Conservation (phyloP, 2,797 vertebrate genomes). For the Sternarchorhynchus goeldii region DNA sequence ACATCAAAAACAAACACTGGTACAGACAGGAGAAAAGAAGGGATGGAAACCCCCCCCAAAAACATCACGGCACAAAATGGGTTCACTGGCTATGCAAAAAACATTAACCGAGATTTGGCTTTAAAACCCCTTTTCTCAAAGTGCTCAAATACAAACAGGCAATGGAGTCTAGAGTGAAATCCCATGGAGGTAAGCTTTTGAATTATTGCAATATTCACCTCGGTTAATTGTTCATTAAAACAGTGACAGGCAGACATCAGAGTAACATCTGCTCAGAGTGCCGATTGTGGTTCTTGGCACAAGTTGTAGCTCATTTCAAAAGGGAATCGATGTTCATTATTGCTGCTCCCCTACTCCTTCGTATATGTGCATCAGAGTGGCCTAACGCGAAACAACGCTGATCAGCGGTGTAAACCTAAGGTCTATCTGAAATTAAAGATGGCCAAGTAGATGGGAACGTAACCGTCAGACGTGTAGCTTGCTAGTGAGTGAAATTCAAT, state of each 20-base stretch:
- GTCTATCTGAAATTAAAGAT: constrained; percentile 17
- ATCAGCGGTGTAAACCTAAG: neutral
- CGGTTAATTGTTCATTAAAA: neutral
- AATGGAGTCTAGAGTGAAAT: no score
- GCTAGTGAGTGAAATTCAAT: neutral
- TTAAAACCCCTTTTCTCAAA: neutral
- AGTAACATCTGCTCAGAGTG: no score
- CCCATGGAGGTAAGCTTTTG: no score
- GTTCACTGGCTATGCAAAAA: neutral
- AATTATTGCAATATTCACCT: no score
- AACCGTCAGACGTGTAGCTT: neutral
- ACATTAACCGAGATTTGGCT: constrained; percentile 59
- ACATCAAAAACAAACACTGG: no score
- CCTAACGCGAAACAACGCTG: neutral
- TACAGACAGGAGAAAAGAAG: no score
- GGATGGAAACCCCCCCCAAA: neutral
- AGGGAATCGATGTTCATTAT: no score
- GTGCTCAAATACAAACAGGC: neutral
- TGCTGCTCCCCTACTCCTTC: neutral
- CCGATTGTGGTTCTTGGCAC: no score
- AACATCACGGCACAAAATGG: neutral
- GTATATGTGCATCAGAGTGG: neutral
- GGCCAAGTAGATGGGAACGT: neutral
- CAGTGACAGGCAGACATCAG: neutral
- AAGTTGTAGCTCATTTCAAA: no score